A percentile compares a stretch with the other conserved stretches of the same genome.
These are phyloP conservation scores for Ariolimax columbianus DNA, from an alignment of 2,888 invertebrate genomes.

Conservation along the genomic window DNA sequence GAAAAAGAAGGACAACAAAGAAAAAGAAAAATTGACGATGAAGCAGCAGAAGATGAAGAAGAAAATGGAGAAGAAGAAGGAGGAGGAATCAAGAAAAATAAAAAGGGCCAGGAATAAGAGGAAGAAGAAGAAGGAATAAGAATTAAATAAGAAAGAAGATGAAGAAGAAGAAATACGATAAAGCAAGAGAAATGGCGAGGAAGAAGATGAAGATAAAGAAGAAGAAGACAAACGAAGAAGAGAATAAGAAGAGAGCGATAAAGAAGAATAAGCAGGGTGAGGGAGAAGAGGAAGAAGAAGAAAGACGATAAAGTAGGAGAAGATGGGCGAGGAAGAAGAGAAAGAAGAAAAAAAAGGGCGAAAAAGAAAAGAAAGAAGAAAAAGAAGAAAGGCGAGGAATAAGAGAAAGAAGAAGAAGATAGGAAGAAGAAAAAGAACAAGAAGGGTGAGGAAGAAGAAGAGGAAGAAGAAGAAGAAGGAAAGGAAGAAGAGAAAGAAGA, in stretches of 20 bases:
- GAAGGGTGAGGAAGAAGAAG: background rate
- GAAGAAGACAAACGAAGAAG: background rate
- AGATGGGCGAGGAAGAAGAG: background rate
- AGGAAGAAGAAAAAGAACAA: background rate
- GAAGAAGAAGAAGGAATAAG: no score
- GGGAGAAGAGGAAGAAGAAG: no score
- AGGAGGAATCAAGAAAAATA: no score
- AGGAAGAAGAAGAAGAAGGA: background rate
- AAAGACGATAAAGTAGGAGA: no score
- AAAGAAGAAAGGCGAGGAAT: conserved; percentile 8
- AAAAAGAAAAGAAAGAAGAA: background rate
- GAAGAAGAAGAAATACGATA: background rate
- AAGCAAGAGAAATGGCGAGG: background rate
- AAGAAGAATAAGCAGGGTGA: conserved; percentile 1
- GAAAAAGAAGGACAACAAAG: background rate
- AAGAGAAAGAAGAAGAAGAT: background rate
- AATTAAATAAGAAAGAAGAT: background rate
- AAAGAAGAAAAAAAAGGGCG: no score
- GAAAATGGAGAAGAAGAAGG: conserved; percentile 12
- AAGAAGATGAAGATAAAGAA: background rate
- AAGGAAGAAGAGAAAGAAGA: conserved; percentile 12
- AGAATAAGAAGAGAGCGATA: background rate
- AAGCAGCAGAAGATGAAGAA: background rate
- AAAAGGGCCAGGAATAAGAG: background rate
- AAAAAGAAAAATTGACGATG: background rate